Evolutionary conservation across 2,888 invertebrate genomes (phyloP).

Genomic region (Cerastis leucographa): DNA sequence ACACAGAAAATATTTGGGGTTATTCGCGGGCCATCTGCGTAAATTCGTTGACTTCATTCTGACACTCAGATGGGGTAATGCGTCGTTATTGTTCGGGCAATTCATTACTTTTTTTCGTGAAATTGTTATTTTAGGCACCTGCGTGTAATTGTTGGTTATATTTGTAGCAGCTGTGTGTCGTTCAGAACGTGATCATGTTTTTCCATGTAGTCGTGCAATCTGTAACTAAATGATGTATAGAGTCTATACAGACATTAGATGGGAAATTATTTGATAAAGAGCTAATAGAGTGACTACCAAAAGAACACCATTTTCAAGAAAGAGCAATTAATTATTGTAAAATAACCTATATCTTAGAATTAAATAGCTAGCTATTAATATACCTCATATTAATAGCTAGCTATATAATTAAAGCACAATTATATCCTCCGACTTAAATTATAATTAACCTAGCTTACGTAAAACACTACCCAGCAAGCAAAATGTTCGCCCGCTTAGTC

Average conservation of each 20-base stretch:
- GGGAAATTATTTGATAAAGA: too few species aligned
- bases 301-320: background rate
- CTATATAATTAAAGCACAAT: background rate
- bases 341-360: background rate
- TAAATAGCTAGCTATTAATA: background rate
- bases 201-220: background rate
- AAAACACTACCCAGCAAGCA: conserved; percentile 14
- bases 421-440: background rate
- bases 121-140: conserved; percentile 29
- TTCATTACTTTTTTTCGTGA: conserved; percentile 30
- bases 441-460: conserved; percentile 14
- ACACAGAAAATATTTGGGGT: conserved; percentile 74
- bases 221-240: background rate
- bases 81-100: conserved; percentile 42
- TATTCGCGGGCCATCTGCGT: conserved; percentile 66
- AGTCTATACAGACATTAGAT: background rate
- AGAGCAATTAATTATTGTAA: background rate
- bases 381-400: background rate
- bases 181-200: background rate
- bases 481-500: conserved; percentile 49
- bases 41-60: conserved; percentile 70
- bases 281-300: background rate
- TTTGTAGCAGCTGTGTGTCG: background rate
- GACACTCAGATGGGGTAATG: conserved; percentile 50
- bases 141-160: background rate